Evolutionary conservation across 35 echinoderm and acorn worm species (phyloP).

Genomic region (Nesometra sesokonis): DNA sequence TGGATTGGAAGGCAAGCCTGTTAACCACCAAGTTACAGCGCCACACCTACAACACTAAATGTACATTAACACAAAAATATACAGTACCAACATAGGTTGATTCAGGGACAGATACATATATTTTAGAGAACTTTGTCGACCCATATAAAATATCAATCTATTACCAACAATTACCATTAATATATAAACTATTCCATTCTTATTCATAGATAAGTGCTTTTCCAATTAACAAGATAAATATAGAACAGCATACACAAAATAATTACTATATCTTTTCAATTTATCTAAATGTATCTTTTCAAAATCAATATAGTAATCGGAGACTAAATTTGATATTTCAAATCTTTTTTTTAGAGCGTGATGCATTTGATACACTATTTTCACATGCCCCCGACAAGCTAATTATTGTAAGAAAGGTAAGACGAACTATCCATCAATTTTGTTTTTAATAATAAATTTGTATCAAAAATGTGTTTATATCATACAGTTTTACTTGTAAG

Average conservation of each 20-base stretch:
- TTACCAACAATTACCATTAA: not conserved
- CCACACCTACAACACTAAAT: no score
- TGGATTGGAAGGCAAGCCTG: no score
- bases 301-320: not conserved
- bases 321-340: not conserved
- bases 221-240: not conserved
- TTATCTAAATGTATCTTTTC: not conserved
- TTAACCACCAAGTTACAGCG: no score
- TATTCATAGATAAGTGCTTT: not conserved
- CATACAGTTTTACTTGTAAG: no score
- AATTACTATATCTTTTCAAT: not conserved
- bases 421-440: not conserved
- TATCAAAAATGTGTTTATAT: no score
- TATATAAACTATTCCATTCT: not conserved
- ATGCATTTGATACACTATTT: slow-evolving; percentile 99
- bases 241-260: not conserved
- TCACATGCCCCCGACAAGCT: slow-evolving; percentile 97
- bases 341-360: slow-evolving; percentile 61
- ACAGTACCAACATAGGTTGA: no score
- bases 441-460: no score
- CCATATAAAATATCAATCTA: not conserved
- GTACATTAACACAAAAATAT: no score
- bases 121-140: no score
- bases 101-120: no score
- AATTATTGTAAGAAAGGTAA: slow-evolving; percentile 97